Evolutionary conservation across 2,113 vertebrate genomes (phyloP).

Genomic region (Pelecanoides urinatrix): DNA sequence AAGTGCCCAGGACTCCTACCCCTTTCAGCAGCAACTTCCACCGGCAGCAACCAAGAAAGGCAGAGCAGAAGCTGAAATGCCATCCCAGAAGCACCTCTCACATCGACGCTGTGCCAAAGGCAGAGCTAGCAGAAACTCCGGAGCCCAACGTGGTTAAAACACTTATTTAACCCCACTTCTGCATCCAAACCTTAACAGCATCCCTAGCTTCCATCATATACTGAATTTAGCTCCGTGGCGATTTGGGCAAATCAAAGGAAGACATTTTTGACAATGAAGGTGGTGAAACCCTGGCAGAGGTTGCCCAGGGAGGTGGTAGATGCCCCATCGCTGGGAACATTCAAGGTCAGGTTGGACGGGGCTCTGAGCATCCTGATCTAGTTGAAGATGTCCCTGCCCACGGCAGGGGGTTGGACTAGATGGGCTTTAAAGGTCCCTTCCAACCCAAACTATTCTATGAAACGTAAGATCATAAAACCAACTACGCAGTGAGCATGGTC

Average conservation of each 20-base stretch:
- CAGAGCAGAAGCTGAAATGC: neutral
- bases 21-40: neutral
- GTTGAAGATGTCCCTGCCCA: neutral
- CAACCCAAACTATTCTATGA: neutral
- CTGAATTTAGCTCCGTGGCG: accelerated
- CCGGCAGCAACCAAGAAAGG: neutral
- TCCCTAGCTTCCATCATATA: neutral
- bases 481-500: neutral
- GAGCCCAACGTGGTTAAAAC: neutral
- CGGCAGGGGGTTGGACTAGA: no score
- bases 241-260: neutral
- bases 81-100: neutral
- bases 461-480: neutral
- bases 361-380: neutral
- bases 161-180: neutral
- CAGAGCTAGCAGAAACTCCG: neutral
- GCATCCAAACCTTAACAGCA: neutral
- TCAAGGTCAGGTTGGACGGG: neutral
- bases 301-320: neutral
- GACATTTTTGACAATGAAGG: neutral
- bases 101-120: neutral
- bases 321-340: neutral
- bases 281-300: neutral
- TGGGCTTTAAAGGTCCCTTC: neutral
- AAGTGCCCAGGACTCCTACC: neutral